Conservation (phyloP, 2,797 vertebrate species). For the Petrocephalus schoutedeni region DNA sequence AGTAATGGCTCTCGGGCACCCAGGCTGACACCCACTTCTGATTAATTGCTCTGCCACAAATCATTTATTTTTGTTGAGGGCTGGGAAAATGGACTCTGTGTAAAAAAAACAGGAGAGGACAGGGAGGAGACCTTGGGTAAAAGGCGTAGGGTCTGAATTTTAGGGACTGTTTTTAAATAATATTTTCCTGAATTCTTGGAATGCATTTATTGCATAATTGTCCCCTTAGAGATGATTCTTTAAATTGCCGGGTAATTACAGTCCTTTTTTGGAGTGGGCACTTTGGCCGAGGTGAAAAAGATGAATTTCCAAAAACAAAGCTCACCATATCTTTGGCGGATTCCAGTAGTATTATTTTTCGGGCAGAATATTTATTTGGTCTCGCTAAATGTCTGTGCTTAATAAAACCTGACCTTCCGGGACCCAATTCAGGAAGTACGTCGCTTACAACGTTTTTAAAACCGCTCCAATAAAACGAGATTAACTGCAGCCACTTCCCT, state of each 20-base stretch:
- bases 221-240: background rate
- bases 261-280: background rate
- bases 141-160: conserved; percentile 12
- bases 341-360: background rate
- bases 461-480: background rate
- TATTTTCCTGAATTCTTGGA: background rate
- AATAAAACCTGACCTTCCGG: conserved; percentile 15
- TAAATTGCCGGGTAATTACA: background rate
- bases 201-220: background rate
- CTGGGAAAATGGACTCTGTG: conserved; percentile 20
- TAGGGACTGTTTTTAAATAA: background rate
- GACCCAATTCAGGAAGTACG: background rate
- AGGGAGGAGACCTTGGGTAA: background rate
- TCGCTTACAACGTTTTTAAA: background rate
- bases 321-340: background rate
- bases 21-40: background rate
- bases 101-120: conserved; percentile 12
- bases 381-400: conserved; percentile 1
- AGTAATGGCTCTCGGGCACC: background rate
- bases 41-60: conserved; percentile 20
- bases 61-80: conserved; percentile 20
- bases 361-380: background rate
- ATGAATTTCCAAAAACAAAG: conserved; percentile 18
- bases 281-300: conserved; percentile 11
- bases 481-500: background rate